These are phyloP conservation scores for Phyllostomus discolor DNA, from an alignment of 2,113 vertebrate genomes.

Conservation along the genomic window DNA sequence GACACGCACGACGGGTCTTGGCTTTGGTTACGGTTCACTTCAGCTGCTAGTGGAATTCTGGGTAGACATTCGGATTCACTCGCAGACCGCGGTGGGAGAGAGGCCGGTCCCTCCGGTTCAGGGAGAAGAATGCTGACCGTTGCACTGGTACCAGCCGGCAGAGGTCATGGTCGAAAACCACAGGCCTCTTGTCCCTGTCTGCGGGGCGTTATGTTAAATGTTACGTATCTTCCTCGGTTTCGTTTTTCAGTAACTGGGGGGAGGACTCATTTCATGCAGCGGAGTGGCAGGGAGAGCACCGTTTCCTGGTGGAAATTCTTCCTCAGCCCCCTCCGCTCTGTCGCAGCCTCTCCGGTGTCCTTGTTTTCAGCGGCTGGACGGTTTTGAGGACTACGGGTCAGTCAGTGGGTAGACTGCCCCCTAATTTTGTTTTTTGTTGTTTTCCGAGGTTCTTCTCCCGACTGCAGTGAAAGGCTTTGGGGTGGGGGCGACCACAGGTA, in stretches of 20 bases:
- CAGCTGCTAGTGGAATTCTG: too few relatives aligned
- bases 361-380: not conserved
- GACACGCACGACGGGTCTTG: not conserved
- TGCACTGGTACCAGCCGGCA: not conserved
- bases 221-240: not conserved
- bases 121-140: too few relatives aligned
- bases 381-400: not conserved
- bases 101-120: accelerated
- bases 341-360: not conserved
- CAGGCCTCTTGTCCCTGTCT: not conserved
- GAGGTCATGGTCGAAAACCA: not conserved
- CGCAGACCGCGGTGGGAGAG: accelerated
- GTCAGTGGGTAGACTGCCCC: not conserved
- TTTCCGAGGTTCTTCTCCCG: not conserved
- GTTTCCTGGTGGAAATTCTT: accelerated
- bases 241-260: not conserved
- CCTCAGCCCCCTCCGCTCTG: not conserved
- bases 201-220: not conserved
- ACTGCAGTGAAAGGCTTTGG: not conserved
- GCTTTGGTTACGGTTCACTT: not conserved
- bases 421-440: not conserved
- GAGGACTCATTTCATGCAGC: not conserved
- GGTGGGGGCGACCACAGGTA: not conserved
- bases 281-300: too few relatives aligned
- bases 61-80: too few relatives aligned